Evolutionary conservation across 1,140 invertebrate species (phyloP).

Genomic region (Drosophila azteca): DNA sequence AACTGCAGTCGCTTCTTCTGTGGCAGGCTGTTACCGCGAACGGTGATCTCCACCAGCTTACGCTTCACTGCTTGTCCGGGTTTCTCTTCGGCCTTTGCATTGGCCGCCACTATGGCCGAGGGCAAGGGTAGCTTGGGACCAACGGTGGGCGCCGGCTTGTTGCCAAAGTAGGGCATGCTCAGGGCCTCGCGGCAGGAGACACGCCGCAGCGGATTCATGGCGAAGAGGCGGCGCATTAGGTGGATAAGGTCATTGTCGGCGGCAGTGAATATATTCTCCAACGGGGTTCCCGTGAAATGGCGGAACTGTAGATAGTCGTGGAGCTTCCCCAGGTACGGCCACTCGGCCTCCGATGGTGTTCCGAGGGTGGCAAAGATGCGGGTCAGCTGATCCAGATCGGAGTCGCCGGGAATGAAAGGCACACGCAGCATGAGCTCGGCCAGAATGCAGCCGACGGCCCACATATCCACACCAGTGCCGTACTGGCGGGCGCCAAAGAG

Average conservation of each 20-base stretch:
- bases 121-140: constrained; percentile 92
- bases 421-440: constrained; percentile 96
- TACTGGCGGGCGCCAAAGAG: constrained; percentile 98
- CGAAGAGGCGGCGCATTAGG: constrained; percentile 91
- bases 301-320: constrained; percentile 98
- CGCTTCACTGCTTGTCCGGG: constrained; percentile 38
- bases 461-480: constrained; percentile 98
- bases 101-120: constrained; percentile 64
- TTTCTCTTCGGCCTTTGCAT: constrained; percentile 62
- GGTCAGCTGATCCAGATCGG: constrained; percentile 97
- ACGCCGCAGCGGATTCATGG: constrained; percentile 93
- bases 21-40: constrained; percentile 55
- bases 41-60: constrained; percentile 65
- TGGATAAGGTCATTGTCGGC: constrained; percentile 96
- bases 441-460: constrained; percentile 99
- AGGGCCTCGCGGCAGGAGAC: constrained; percentile 92
- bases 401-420: constrained; percentile 98
- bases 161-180: constrained; percentile 93
- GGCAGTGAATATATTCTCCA: constrained; percentile 97
- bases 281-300: constrained; percentile 90
- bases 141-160: constrained; percentile 94
- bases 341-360: constrained; percentile 95
- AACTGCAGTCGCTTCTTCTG: constrained; percentile 71
- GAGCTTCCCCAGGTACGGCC: constrained; percentile 93
- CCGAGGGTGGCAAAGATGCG: constrained; percentile 97